These are phyloP conservation scores for Dichetophora obliterata DNA, from an alignment of 2,888 invertebrate genomes.

Conservation along the genomic window DNA sequence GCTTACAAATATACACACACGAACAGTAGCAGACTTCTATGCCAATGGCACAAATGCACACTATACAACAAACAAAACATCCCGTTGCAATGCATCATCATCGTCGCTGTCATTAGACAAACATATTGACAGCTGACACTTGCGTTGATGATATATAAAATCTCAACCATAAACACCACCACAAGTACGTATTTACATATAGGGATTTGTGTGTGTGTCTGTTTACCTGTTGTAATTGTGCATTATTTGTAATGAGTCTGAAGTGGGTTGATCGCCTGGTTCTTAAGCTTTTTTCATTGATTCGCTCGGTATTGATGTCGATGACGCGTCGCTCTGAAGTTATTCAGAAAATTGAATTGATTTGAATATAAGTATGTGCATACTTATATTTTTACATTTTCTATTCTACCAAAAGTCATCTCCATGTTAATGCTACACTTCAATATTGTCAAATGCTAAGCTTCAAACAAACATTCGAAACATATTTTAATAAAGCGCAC, in stretches of 20 bases:
- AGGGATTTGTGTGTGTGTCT: neutral
- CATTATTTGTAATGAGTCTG: neutral
- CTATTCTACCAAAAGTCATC: too few species aligned
- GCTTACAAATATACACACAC: neutral
- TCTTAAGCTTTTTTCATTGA: neutral
- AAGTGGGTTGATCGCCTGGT: neutral
- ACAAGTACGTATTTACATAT: neutral
- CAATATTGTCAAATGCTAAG: too few species aligned
- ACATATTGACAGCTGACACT: conserved; percentile 26
- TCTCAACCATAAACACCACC: neutral
- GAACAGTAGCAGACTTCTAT: neutral
- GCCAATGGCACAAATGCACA: neutral
- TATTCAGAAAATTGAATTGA: too few species aligned
- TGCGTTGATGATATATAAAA: conserved; percentile 19
- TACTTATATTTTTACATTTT: too few species aligned
- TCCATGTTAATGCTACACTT: too few species aligned
- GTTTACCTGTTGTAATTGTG: neutral
- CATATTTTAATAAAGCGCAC: too few species aligned
- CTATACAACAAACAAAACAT: neutral
- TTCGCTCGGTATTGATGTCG: neutral
- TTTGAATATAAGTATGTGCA: too few species aligned
- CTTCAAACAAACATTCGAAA: too few species aligned
- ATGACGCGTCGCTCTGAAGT: neutral
- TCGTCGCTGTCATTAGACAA: conserved; percentile 1
- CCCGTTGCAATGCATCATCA: neutral